Conservation (phyloP, 2,113 vertebrate species). For the Xenus cinereus region DNA sequence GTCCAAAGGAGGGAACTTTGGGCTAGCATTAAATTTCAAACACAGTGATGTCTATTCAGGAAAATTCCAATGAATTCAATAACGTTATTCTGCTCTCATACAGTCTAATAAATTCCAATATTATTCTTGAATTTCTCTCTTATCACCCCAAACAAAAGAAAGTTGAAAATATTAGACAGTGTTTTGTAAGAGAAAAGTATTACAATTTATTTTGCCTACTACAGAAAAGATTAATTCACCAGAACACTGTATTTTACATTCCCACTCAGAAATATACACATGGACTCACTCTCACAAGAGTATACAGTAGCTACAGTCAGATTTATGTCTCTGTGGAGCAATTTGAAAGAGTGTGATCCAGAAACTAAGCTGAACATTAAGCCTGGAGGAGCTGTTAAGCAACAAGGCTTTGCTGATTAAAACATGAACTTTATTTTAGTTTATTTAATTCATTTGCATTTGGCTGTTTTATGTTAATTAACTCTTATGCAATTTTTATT, state of each 20-base stretch:
- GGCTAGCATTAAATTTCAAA: background rate
- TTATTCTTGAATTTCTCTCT: background rate
- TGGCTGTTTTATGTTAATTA: slow-evolving; percentile 55
- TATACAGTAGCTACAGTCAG: slow-evolving; percentile 46
- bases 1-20: background rate
- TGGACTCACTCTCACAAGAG: slow-evolving; percentile 32
- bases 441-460: slow-evolving; percentile 45
- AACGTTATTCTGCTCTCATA: background rate
- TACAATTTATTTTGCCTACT: background rate
- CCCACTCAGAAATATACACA: slow-evolving; percentile 18
- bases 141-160: background rate
- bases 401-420: slow-evolving; percentile 62
- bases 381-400: slow-evolving; percentile 58
- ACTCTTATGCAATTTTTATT: slow-evolving; percentile 57
- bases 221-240: background rate
- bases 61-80: background rate
- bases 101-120: background rate
- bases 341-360: slow-evolving; percentile 58
- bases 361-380: slow-evolving; percentile 59
- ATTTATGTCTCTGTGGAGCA: slow-evolving; percentile 63
- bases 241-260: background rate
- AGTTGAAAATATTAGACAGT: background rate
- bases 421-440: slow-evolving; percentile 66
- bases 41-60: background rate
- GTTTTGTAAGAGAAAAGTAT: background rate